These are phyloP conservation scores for Hypena proboscidalis DNA, from an alignment of 2,888 invertebrate species.

Conservation along the genomic window DNA sequence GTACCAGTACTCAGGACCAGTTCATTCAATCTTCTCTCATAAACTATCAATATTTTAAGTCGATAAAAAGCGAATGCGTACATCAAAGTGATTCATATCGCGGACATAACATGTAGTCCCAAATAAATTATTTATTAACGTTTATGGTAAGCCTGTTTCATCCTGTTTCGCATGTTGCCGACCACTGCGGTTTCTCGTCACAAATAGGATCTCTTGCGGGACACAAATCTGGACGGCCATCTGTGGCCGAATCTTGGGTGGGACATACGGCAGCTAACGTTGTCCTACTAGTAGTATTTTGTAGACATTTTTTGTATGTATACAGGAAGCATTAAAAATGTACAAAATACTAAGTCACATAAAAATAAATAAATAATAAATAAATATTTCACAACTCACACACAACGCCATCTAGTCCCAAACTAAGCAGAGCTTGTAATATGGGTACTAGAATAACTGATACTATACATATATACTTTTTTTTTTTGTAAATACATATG, in stretches of 20 bases:
- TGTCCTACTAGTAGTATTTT: not conserved
- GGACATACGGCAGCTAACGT: conserved; percentile 54
- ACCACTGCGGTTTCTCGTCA: conserved; percentile 61
- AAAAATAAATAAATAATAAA: too few relatives aligned
- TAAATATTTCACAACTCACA: too few relatives aligned
- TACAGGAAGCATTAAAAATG: too few relatives aligned
- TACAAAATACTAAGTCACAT: too few relatives aligned
- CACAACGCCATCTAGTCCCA: too few relatives aligned
- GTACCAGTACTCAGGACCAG: too few relatives aligned
- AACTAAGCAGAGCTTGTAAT: too few relatives aligned
- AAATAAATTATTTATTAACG: conserved; percentile 45
- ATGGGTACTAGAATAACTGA: too few relatives aligned
- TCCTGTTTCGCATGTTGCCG: conserved; percentile 61
- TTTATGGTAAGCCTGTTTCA: conserved; percentile 65
- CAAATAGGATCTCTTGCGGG: conserved; percentile 75
- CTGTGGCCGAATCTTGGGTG: conserved; percentile 70
- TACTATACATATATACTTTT: too few relatives aligned
- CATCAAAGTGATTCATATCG: conserved; percentile 32
- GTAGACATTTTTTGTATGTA: too few relatives aligned
- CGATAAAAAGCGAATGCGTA: conserved; percentile 24
- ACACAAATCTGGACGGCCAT: conserved; percentile 75
- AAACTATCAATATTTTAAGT: conserved; percentile 16
- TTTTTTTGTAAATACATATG: too few relatives aligned
- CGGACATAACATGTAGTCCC: conserved; percentile 19
- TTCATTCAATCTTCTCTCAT: too few relatives aligned